phyloP scores from a whole-genome alignment of 1,140 invertebrate genomes.

The Lepidurus apus region DNA sequence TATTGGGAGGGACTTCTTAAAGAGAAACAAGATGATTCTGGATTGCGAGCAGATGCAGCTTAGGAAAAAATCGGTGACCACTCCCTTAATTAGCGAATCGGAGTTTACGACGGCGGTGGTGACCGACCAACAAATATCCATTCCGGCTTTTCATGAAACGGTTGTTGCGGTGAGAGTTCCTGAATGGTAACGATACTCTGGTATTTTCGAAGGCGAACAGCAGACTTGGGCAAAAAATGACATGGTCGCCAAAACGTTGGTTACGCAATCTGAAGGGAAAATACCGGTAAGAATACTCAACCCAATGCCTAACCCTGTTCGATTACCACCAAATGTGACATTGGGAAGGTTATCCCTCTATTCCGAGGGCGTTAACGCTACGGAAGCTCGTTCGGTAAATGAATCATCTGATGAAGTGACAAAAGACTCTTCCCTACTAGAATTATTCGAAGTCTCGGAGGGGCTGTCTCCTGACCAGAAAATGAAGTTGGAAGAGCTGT shows the following conservation, averaged over 20 bases:
- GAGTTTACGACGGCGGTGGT: not conserved
- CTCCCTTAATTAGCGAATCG: constrained; percentile 1
- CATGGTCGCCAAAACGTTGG: not conserved
- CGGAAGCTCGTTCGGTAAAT: not conserved
- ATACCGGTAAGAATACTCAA: not conserved
- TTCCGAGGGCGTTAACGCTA: not conserved
- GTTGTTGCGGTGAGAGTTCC: constrained; percentile 4
- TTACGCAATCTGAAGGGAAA: not conserved
- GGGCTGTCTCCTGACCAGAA: constrained; percentile 3
- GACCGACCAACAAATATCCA: not conserved
- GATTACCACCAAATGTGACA: not conserved
- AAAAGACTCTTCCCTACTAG: not conserved
- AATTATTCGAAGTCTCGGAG: not conserved
- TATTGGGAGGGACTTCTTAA: not conserved
- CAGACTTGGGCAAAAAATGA: not conserved
- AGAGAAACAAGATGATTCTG: not conserved
- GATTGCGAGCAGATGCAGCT: not conserved
- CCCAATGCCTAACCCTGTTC: not conserved
- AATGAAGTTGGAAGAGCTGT: constrained; percentile 5
- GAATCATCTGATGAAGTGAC: not conserved
- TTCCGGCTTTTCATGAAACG: not conserved
- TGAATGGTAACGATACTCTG: not conserved
- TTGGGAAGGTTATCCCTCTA: not conserved
- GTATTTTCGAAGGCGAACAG: constrained; percentile 1
- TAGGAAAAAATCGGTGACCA: not conserved